Percentiles rank a stretch among this genome's conserved stretches.
Evolutionary conservation across 1,140 invertebrate genomes (phyloP).

Genomic region (Druon quercuslanigerum): DNA sequence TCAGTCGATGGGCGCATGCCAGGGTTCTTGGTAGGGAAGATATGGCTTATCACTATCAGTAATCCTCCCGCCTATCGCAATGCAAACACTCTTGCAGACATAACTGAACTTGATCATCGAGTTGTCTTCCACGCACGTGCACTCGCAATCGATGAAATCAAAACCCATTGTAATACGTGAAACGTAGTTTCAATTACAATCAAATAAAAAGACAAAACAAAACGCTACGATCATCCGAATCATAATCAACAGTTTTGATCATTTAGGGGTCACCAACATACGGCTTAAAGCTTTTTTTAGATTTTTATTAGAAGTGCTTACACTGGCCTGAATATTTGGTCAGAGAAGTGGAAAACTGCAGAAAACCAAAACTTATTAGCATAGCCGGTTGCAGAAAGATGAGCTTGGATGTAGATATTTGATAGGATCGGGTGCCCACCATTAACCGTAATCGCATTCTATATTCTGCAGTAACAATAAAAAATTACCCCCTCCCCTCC

Average conservation of each 20-base stretch:
- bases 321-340: too few relatives aligned
- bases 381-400: too few relatives aligned
- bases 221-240: not conserved
- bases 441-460: too few relatives aligned
- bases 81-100: constrained; percentile 8
- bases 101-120: not conserved
- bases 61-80: not conserved
- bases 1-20: constrained; percentile 6
- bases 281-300: too few relatives aligned
- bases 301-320: too few relatives aligned
- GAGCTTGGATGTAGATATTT: too few relatives aligned
- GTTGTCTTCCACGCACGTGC: constrained; percentile 19
- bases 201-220: not conserved
- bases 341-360: too few relatives aligned
- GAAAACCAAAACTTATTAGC: too few relatives aligned
- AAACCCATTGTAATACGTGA: constrained; percentile 4
- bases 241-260: not conserved
- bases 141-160: constrained; percentile 1
- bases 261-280: too few relatives aligned
- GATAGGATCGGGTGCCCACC: too few relatives aligned
- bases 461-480: too few relatives aligned
- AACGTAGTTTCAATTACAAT: not conserved
- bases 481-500: too few relatives aligned
- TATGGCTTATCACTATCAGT: constrained; percentile 4
- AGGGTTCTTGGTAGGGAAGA: not conserved